Conservation (phyloP, 2,113 vertebrate genomes). For the Perca fluviatilis region DNA sequence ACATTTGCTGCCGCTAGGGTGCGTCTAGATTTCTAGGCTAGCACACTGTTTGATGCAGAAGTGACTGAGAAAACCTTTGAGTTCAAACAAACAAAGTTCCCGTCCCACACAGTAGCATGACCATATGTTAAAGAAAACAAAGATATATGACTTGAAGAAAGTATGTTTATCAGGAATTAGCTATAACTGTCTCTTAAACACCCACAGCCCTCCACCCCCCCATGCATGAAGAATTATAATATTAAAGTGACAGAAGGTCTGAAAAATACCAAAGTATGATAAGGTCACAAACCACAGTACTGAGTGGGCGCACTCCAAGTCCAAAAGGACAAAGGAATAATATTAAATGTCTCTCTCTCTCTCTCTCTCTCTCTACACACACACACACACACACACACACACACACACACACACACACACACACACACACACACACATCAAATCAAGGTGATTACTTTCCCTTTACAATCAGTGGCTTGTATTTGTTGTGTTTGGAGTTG, state of each 20-base stretch:
- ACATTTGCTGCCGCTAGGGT: too few species aligned
- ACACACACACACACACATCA: not conserved
- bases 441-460: not conserved
- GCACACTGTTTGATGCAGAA: not conserved
- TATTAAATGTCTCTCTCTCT: not conserved
- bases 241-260: not conserved
- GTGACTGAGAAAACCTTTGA: not conserved
- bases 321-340: not conserved
- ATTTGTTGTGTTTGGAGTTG: slow-evolving; percentile 41
- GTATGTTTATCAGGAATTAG: not conserved
- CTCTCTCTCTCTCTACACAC: too few species aligned
- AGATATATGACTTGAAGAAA: not conserved
- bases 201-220: not conserved
- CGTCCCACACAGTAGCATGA: not conserved
- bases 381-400: too few species aligned
- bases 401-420: not conserved
- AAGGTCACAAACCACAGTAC: not conserved
- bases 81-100: not conserved
- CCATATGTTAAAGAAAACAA: not conserved
- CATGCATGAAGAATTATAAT: not conserved
- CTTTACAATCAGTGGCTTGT: slow-evolving; percentile 4
- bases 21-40: too few species aligned
- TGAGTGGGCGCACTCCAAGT: not conserved
- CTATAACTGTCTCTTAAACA: not conserved
- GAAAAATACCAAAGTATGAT: not conserved